Evolutionary conservation across 2,113 vertebrate species (phyloP).

Genomic region (Tupaia chinensis): DNA sequence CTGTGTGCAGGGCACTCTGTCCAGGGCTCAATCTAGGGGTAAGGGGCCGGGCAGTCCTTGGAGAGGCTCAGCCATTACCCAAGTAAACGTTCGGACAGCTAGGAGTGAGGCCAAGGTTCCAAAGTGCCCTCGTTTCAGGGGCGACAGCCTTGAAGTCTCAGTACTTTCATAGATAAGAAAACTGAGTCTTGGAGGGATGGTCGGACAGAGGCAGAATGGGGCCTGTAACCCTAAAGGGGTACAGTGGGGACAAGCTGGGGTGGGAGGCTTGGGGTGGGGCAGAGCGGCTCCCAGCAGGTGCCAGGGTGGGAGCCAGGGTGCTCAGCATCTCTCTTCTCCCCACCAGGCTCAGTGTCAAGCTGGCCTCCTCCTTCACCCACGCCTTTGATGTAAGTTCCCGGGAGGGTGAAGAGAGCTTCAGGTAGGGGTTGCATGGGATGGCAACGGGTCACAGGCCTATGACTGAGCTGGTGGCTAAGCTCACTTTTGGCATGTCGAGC

Average conservation of each 20-base stretch:
- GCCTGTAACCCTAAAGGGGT: background rate
- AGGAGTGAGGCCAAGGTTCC: background rate
- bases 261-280: background rate
- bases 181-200: background rate
- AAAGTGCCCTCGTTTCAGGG: background rate
- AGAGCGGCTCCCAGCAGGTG: background rate
- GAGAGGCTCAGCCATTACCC: background rate
- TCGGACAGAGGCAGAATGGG: background rate
- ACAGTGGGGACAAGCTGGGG: background rate
- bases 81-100: background rate
- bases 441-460: background rate
- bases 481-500: background rate
- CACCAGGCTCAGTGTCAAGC: constrained; percentile 75
- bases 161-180: background rate
- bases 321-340: constrained; percentile 37
- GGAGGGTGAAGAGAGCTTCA: background rate
- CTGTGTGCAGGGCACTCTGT: background rate
- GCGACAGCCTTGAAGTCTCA: background rate
- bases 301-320: fast-evolving
- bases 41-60: background rate
- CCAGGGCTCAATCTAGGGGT: background rate
- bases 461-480: background rate
- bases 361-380: background rate
- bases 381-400: constrained; percentile 80
- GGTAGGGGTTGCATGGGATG: background rate